phyloP scores from a whole-genome alignment of 2,888 invertebrate genomes.

The Nemoura dubitans region DNA sequence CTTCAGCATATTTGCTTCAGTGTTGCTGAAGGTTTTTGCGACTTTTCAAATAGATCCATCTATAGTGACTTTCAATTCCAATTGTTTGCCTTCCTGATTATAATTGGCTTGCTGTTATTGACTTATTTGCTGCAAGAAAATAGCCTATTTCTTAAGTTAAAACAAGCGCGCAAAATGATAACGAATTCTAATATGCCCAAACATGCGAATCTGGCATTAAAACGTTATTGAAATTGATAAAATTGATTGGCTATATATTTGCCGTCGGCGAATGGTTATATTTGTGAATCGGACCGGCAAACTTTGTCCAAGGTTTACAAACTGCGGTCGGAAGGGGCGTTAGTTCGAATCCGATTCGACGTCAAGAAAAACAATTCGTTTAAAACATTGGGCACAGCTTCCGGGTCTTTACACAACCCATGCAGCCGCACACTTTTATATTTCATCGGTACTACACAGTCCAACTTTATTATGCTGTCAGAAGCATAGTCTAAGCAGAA shows the following conservation, averaged over 20 bases:
- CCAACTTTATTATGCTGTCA: constrained; percentile 12
- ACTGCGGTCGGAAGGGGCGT: not conserved
- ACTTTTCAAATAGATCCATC: too few species aligned
- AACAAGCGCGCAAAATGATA: too few species aligned
- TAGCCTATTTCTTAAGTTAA: too few species aligned
- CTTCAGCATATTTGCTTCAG: too few species aligned
- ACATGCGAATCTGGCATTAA: too few species aligned
- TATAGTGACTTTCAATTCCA: too few species aligned
- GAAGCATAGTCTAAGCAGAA: not conserved
- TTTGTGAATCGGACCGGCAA: not conserved
- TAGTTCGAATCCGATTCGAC: not conserved
- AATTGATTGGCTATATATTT: not conserved
- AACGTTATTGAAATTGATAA: not conserved
- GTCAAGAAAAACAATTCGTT: constrained; percentile 7
- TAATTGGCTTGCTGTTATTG: too few species aligned
- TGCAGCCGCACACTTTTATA: not conserved
- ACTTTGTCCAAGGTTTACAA: not conserved
- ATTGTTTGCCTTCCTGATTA: too few species aligned
- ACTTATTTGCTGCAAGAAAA: too few species aligned
- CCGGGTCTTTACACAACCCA: not conserved
- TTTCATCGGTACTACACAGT: not conserved
- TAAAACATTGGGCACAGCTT: not conserved
- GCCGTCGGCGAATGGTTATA: not conserved
- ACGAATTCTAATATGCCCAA: too few species aligned
- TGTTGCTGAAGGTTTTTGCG: not conserved